A percentile compares a stretch with the other conserved stretches of the same genome.
Conservation (phyloP, 2,113 vertebrate genomes). For the Hemibates koningsi region DNA sequence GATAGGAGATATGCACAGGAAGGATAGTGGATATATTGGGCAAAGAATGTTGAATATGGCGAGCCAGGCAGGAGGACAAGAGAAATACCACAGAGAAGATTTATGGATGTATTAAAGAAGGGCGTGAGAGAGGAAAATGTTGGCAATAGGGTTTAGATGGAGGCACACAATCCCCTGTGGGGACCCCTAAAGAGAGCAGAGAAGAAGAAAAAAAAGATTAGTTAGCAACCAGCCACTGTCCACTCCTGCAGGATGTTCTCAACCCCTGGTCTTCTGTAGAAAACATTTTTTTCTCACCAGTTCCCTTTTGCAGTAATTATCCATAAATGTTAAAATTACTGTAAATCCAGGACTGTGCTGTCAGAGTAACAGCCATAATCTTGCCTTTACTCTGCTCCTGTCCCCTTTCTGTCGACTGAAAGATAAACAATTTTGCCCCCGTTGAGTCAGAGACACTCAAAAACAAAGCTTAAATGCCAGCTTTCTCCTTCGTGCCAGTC, state of each 20-base stretch:
- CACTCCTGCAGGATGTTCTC: not conserved
- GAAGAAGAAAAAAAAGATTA: not conserved
- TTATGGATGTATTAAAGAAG: not conserved
- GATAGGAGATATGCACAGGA: not conserved
- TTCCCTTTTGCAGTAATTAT: slow-evolving; percentile 17
- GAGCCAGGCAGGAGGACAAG: not conserved
- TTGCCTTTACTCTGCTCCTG: not conserved
- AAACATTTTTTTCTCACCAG: not conserved
- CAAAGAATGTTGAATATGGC: not conserved
- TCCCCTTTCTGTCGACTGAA: not conserved
- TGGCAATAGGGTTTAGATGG: not conserved
- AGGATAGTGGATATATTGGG: not conserved
- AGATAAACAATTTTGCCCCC: not conserved
- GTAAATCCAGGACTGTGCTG: not conserved
- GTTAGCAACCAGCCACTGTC: not conserved
- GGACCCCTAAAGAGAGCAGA: not conserved
- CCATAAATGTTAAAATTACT: slow-evolving; percentile 2
- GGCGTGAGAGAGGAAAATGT: not conserved
- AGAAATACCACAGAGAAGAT: not conserved
- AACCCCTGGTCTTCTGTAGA: not conserved
- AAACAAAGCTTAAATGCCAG: not conserved
- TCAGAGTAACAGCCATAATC: not conserved
- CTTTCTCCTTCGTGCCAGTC: not conserved
- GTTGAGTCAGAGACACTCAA: not conserved
- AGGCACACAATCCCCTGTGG: not conserved